Base-by-base conservation (phyloP, 1,140 invertebrate species). In the Brachionus asplanchnoidis region DNA sequence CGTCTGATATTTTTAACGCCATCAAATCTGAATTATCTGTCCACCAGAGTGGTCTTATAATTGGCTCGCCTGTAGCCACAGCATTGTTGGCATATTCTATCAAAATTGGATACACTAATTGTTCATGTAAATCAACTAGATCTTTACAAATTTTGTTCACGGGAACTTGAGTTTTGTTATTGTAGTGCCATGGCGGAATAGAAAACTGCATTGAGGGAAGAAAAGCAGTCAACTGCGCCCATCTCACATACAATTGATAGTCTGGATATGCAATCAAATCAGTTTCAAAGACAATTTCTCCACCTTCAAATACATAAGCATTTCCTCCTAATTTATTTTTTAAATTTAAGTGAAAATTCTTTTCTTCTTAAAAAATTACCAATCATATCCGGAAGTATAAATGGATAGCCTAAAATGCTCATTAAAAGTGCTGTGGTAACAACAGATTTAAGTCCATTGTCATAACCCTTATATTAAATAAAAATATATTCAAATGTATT, bases 171-270 rank as follows among this genome's bases (percentile, higher is more conserved):
- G 79, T 82, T 46, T 36, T 82, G 53, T 65, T 82, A 86, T 95
- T 94, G 88, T 93, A 96, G 75, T 94, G 92, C 95, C 95, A 97
- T 0, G 96, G 95, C 0, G 93, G 92, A 85, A 93, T 93, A 1
- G 95, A 96, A 88, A 95, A 95, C 89, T 98, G 95, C 87, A 97
- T 91, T 1, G 92, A 91, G 0, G 95, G 95, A 92, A 98, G 92
- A 87, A 96, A 96, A 0, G 93, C 92, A 85, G 94, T 95, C 1
- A 89, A 93, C 89, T 97, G 94, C 26, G 95, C 89, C 95, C 95
- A 98, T 86, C 96, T 90, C 66, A 97, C 92, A 86, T 94, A 96
- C n/a, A 97, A 89, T 88, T 97, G 94, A 68, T 82, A 82, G 9
- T 82, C 79, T 28, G 79, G 79, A 82, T 82, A 82, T 56, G 79